Conservation (phyloP, 1,140 invertebrate species). For the Papilio polyxenes region DNA sequence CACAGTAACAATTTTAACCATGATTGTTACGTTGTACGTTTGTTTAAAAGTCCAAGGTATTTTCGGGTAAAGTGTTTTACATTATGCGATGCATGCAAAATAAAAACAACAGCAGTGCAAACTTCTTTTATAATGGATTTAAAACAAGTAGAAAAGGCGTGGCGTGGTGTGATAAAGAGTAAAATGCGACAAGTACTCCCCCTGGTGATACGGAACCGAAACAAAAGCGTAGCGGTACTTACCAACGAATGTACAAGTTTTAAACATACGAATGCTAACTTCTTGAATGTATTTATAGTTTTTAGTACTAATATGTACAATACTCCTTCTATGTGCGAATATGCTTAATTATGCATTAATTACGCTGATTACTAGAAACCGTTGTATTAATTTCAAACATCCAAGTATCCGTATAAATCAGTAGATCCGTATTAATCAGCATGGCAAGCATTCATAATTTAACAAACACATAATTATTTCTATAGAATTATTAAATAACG, state of each 20-base stretch:
- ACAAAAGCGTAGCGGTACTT: background rate
- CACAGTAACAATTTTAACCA: background rate
- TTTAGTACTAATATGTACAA: background rate
- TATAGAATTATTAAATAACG: constrained; percentile 52
- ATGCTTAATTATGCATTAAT: background rate
- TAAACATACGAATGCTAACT: background rate
- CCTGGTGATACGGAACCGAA: background rate
- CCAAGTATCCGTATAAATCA: background rate
- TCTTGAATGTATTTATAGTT: background rate
- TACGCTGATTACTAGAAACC: background rate
- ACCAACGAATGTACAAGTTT: background rate
- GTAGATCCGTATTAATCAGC: background rate
- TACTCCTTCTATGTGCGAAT: background rate
- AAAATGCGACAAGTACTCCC: constrained; percentile 2
- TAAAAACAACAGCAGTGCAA: background rate
- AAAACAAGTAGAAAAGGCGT: constrained; percentile 31
- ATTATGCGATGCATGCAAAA: background rate
- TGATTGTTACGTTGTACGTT: too few species aligned
- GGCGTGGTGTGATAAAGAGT: constrained; percentile 1
- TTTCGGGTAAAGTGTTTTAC: background rate
- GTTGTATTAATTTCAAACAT: background rate
- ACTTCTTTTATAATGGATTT: constrained; percentile 34
- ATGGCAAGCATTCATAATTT: background rate
- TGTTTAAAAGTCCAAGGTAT: background rate
- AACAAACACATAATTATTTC: background rate